Base-by-base conservation (phyloP, 1,140 invertebrate species). In the Ceratosolen fusciceps region DNA sequence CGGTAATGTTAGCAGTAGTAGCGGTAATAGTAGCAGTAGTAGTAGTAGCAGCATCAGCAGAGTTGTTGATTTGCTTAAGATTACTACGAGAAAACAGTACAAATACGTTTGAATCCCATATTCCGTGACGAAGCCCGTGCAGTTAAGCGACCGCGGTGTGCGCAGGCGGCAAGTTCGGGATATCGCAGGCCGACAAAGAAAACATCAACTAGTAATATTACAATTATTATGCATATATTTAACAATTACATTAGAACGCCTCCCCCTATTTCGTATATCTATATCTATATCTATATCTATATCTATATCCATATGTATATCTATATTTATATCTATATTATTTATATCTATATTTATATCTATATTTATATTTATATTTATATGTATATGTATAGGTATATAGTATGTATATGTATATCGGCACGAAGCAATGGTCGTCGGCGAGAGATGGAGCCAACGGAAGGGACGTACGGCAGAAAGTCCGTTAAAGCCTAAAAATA, bases 371-470 rank as follows among this genome's bases (percentile, higher is more conserved):
- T n/a, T n/a, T n/a, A n/a, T n/a, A n/a, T n/a, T n/a, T n/a, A n/a
- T n/a, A n/a, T 68, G 24, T 16, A 39, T 39, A 29, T 10, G 37
- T 47, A 68, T 68, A 14, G 8, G 21, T n/a, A 12, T 26, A 68
- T 4, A 54, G n/a, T n/a, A 72, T 34, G 26, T 34, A 19, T 16
- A 9, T 12, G 29, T 14, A 37, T 21, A 52, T 52, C 4, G 37
- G 39, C 79, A 81, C 79, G 81, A 80, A 80, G 85, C 83, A 85
- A 85, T 65, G 80, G 79, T 82, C 85, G n/a, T 1, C n/a, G 12
- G n/a, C 24, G n/a, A n/a, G n/a, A n/a, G n/a, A n/a, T n/a, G n/a
- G n/a, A 47, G 43, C 49, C 67, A 70, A 68, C 65, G 65, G 65
- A 37, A 68, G 14, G 24, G 8, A 31, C 58, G 12, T 62, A 16